Evolutionary conservation across 2,113 vertebrate genomes (phyloP).

Genomic region (Bubo blakistoni): DNA sequence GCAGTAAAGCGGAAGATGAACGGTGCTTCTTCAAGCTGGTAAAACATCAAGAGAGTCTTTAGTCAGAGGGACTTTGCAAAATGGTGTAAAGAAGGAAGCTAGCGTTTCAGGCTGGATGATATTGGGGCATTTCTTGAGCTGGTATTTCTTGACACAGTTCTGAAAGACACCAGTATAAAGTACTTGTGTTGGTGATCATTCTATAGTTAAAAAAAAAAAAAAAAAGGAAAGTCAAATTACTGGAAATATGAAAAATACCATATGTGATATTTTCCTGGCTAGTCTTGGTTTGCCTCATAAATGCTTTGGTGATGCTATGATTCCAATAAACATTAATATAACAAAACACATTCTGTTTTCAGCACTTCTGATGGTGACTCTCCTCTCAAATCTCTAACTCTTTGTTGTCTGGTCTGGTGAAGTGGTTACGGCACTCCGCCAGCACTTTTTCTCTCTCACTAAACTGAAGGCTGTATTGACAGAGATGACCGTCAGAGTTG

Average conservation of each 20-base stretch:
- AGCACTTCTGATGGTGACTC: conserved; percentile 40
- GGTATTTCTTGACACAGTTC: not conserved
- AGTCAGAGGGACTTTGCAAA: not conserved
- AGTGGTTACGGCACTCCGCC: conserved; percentile 16
- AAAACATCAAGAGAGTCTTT: not conserved
- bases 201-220: not conserved
- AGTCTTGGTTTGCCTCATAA: conserved; percentile 61
- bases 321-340: conserved; percentile 47
- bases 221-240: not conserved
- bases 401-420: conserved; percentile 23
- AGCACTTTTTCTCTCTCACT: not conserved
- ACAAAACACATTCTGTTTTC: conserved; percentile 31
- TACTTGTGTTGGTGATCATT: not conserved
- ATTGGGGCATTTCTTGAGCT: not conserved
- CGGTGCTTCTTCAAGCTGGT: not conserved
- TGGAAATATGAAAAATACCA: conserved; percentile 41
- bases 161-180: not conserved
- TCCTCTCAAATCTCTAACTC: conserved; percentile 38
- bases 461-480: not conserved
- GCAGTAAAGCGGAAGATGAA: not conserved
- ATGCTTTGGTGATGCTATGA: conserved; percentile 54
- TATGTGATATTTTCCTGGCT: conserved; percentile 29
- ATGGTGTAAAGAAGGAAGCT: not conserved
- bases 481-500: not conserved
- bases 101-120: not conserved